These are phyloP conservation scores for Sinotaia quadrata DNA, from an alignment of 2,888 invertebrate genomes.

Conservation along the genomic window DNA sequence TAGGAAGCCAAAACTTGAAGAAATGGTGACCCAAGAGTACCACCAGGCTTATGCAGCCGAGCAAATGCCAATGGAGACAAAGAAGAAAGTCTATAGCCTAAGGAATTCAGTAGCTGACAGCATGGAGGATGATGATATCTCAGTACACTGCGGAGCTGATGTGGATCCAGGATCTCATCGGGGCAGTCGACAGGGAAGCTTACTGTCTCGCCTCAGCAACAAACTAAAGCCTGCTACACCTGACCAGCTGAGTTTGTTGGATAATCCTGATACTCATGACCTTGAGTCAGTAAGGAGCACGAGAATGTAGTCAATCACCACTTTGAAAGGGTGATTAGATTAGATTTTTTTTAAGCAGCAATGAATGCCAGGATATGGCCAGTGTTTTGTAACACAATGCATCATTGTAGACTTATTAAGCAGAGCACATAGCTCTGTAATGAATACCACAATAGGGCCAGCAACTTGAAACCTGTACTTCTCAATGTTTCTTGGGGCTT, in stretches of 20 bases:
- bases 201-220: conserved; percentile 56
- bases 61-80: conserved; percentile 22
- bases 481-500: too few relatives aligned
- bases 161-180: conserved; percentile 46
- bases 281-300: neutral
- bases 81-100: neutral
- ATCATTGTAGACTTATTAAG: too few relatives aligned
- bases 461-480: too few relatives aligned
- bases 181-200: conserved; percentile 57
- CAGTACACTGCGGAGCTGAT: conserved; percentile 60
- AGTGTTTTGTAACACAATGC: too few relatives aligned
- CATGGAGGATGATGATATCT: conserved; percentile 54
- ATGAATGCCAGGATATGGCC: too few relatives aligned
- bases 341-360: too few relatives aligned
- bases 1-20: conserved; percentile 61
- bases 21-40: conserved; percentile 64
- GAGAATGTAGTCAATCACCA: neutral
- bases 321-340: too few relatives aligned
- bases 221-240: conserved; percentile 47
- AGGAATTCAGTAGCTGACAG: neutral
- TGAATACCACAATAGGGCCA: too few relatives aligned
- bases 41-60: conserved; percentile 52
- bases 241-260: conserved; percentile 56
- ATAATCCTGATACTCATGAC: conserved; percentile 31
- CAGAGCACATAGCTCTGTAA: too few relatives aligned